Percentiles rank a stretch among this genome's conserved stretches.
Conservation (phyloP, 2,797 vertebrate genomes). For the Corythornis leucogaster region DNA sequence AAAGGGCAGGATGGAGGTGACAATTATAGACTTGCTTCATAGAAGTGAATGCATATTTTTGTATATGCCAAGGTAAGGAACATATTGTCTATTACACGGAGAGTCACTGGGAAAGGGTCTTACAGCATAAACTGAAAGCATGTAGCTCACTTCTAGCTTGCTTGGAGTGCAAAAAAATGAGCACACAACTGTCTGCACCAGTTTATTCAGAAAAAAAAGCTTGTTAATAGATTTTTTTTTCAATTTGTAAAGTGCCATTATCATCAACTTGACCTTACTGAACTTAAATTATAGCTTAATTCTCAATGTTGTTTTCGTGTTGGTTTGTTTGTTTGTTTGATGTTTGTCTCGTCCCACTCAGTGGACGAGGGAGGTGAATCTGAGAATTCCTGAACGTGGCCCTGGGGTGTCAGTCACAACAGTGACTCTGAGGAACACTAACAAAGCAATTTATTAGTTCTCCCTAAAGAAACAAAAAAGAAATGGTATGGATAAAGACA, state of each 20-base stretch:
- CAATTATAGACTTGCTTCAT: neutral
- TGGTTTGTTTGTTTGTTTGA: too few species aligned
- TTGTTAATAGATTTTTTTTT: neutral
- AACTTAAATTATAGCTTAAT: neutral
- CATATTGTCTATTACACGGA: neutral
- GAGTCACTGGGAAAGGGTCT: neutral
- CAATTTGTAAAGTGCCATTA: neutral
- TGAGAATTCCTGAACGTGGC: too few species aligned
- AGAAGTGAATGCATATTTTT: neutral
- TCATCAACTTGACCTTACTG: neutral
- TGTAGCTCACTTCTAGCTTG: neutral
- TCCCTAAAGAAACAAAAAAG: too few species aligned
- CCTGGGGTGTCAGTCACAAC: too few species aligned
- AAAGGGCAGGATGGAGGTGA: neutral
- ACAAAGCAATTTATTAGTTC: too few species aligned
- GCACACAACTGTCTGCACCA: neutral
- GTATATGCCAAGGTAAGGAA: neutral
- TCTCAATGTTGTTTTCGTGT: neutral
- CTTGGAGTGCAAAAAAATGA: neutral
- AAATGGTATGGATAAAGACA: too few species aligned
- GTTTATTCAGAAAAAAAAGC: neutral
- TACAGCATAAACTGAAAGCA: neutral
- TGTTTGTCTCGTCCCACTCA: too few species aligned
- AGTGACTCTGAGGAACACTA: too few species aligned
- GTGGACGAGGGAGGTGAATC: too few species aligned